Conservation (phyloP, 2,113 vertebrate genomes). For the Aplodontia rufa region DNA sequence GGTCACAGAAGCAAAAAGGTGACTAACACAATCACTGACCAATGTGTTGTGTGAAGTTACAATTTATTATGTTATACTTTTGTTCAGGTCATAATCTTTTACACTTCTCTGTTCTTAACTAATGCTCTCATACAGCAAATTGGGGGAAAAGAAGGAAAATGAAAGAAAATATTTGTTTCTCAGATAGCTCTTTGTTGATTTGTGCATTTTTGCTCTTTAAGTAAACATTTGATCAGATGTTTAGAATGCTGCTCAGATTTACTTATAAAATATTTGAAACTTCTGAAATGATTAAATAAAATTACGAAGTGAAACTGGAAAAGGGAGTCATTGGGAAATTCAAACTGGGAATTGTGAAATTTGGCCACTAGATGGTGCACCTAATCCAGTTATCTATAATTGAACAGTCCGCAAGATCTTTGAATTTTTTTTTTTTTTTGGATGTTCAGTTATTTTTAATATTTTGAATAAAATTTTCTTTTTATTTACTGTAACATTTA, state of each 20-base stretch:
- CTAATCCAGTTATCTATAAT: background rate
- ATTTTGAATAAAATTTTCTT: background rate
- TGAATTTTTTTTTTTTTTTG: background rate
- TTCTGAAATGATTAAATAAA: background rate
- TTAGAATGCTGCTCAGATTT: background rate
- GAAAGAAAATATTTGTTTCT: background rate
- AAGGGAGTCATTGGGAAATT: background rate
- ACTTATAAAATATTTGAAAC: background rate
- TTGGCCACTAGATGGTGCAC: conserved; percentile 68
- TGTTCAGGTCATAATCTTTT: background rate
- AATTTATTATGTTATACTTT: background rate
- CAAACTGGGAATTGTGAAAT: background rate
- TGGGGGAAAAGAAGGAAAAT: background rate
- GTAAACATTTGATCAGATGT: background rate
- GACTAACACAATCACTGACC: too few species aligned
- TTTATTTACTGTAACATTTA: conserved; percentile 17
- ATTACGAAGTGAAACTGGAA: background rate
- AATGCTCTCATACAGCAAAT: background rate
- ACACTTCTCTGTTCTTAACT: background rate
- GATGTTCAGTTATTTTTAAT: background rate
- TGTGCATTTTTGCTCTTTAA: background rate
- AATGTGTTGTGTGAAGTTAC: background rate
- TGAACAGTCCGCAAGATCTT: background rate
- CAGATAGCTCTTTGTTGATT: background rate
- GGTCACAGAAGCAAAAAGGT: too few species aligned